phyloP scores from a whole-genome alignment of 2,113 vertebrate species.

The Oreocharis arfaki region DNA sequence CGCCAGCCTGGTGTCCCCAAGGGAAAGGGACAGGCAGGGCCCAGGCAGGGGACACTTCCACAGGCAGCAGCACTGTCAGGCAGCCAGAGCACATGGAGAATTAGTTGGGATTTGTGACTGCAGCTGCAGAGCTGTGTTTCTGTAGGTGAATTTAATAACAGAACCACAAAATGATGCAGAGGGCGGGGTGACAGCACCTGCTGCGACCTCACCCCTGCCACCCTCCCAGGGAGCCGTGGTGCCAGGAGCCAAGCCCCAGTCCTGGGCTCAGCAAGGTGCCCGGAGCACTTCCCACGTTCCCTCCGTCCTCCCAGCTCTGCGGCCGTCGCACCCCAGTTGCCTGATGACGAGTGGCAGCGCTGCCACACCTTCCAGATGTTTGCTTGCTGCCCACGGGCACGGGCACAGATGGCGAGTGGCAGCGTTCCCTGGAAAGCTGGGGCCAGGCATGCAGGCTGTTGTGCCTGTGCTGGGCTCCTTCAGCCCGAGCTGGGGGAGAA shows the following conservation, averaged over 20 bases:
- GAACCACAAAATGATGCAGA: neutral
- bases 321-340: rapidly evolving
- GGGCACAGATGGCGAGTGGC: neutral
- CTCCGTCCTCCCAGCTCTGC: neutral
- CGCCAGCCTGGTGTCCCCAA: rapidly evolving
- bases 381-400: neutral
- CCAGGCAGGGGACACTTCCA: neutral
- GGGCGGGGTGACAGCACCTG: neutral
- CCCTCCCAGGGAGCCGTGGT: neutral
- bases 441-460: neutral
- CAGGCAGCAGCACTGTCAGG: neutral
- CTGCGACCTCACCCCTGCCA: neutral
- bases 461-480: neutral
- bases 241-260: rapidly evolving
- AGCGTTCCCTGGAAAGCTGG: rapidly evolving
- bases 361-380: neutral
- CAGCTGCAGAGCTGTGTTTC: slow-evolving; percentile 39
- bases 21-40: neutral
- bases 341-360: neutral
- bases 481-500: neutral
- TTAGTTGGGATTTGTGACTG: slow-evolving; percentile 40
- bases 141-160: slow-evolving; percentile 33
- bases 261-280: rapidly evolving
- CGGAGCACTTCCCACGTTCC: neutral
- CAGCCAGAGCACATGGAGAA: slow-evolving; percentile 59